These are phyloP conservation scores for Caenorhabditis afra DNA, from an alignment of 2,888 invertebrate genomes.

Conservation along the genomic window DNA sequence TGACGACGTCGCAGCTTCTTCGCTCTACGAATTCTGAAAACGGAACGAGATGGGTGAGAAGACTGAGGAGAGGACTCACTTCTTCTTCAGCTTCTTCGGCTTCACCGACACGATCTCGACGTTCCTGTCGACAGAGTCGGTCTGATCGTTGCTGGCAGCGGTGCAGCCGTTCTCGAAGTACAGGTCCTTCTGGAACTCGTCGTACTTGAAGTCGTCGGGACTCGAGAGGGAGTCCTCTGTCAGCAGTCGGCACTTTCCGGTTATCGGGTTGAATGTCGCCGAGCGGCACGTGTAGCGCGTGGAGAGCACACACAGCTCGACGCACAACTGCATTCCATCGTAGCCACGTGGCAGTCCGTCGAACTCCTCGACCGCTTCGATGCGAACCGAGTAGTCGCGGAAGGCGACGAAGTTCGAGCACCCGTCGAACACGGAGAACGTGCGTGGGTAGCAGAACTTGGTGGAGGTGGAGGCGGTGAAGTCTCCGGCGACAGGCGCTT, in stretches of 20 bases:
- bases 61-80: conserved; percentile 8
- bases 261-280: conserved; percentile 71
- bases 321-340: conserved; percentile 78
- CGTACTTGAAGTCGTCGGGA: conserved; percentile 73
- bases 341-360: conserved; percentile 77
- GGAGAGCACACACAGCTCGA: conserved; percentile 78
- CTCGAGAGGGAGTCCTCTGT: conserved; percentile 72
- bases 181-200: conserved; percentile 64
- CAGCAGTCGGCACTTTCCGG: conserved; percentile 72
- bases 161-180: conserved; percentile 79
- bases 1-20: conserved; percentile 46
- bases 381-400: conserved; percentile 74
- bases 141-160: conserved; percentile 29
- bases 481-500: conserved; percentile 56
- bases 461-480: conserved; percentile 67
- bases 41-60: not conserved
- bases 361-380: conserved; percentile 75
- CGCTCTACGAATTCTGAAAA: conserved; percentile 26
- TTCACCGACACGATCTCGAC: conserved; percentile 48
- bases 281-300: conserved; percentile 75
- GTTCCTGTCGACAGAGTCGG: conserved; percentile 24
- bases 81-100: conserved; percentile 56
- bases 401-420: conserved; percentile 79
- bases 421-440: conserved; percentile 73
- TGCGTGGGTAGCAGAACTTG: conserved; percentile 71